Evolutionary conservation across 1,140 invertebrate species (phyloP).

Genomic region (Thaumatotibia leucotreta): DNA sequence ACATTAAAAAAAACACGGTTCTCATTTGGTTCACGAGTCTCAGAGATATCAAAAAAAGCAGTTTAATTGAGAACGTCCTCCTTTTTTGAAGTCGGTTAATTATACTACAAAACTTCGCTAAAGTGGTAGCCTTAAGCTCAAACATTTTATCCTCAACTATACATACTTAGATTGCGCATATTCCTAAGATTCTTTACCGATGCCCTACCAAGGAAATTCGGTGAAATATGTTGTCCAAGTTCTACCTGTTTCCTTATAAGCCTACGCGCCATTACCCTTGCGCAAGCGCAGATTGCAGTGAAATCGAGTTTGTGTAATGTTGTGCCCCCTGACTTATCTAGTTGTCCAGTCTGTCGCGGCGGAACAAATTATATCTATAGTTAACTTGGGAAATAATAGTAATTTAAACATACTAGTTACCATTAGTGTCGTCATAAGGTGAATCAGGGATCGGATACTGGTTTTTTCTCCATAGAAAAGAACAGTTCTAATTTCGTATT

Average conservation of each 20-base stretch:
- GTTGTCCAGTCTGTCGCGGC: slow-evolving; percentile 6
- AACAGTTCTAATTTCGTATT: too few species aligned
- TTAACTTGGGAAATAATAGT: slow-evolving; percentile 2
- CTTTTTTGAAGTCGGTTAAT: too few species aligned
- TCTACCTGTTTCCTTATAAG: slow-evolving; percentile 38
- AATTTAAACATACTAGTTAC: neutral
- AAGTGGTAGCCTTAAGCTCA: too few species aligned
- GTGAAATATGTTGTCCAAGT: slow-evolving; percentile 28
- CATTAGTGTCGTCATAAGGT: too few species aligned
- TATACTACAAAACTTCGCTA: too few species aligned
- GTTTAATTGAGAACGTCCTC: too few species aligned
- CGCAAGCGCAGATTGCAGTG: slow-evolving; percentile 36
- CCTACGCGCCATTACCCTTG: slow-evolving; percentile 31
- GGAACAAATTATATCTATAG: neutral
- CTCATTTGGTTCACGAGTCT: too few species aligned
- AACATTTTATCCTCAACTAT: too few species aligned
- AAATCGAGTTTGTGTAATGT: slow-evolving; percentile 49
- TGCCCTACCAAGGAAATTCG: slow-evolving; percentile 19
- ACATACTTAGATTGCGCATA: neutral
- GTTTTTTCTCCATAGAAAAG: too few species aligned
- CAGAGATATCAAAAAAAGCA: too few species aligned
- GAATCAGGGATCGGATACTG: too few species aligned
- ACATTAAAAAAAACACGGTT: too few species aligned
- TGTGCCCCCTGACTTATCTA: slow-evolving; percentile 18
- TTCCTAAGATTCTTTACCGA: slow-evolving; percentile 14